A percentile compares a stretch with the other conserved stretches of the same genome.
Conservation (phyloP, 2,797 vertebrate genomes). For the Poeciliopsis paucimaculata region DNA sequence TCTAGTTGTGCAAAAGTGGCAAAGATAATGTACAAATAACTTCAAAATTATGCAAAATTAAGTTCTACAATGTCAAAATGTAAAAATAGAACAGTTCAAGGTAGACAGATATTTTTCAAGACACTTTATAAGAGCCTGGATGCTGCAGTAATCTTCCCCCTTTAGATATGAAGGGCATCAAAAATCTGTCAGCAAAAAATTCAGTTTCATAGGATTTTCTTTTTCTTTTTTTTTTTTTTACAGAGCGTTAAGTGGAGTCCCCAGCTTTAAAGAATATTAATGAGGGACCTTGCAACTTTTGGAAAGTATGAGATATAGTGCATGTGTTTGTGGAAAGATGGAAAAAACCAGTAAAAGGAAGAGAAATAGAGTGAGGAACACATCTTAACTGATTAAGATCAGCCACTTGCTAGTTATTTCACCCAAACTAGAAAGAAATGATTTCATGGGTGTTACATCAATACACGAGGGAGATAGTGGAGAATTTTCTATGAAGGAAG, state of each 20-base stretch:
- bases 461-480: constrained; percentile 58
- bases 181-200: constrained; percentile 37
- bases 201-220: constrained; percentile 31
- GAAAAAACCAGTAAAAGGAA: constrained; percentile 29
- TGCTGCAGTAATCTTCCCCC: constrained; percentile 23
- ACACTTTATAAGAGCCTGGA: constrained; percentile 2
- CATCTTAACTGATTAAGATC: constrained; percentile 59
- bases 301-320: constrained; percentile 41
- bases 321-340: constrained; percentile 20
- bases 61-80: not conserved
- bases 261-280: constrained; percentile 61
- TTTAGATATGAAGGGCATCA: constrained; percentile 48
- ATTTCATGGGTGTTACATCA: constrained; percentile 75
- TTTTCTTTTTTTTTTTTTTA: too few species aligned
- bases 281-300: constrained; percentile 55
- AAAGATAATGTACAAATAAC: not conserved
- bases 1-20: not conserved
- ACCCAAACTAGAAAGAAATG: constrained; percentile 53
- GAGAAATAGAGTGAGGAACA: constrained; percentile 40
- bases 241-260: constrained; percentile 35
- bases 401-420: constrained; percentile 55
- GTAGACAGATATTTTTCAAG: not conserved
- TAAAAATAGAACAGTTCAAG: not conserved
- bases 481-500: constrained; percentile 63
- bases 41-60: not conserved